Evolutionary conservation across 2,113 vertebrate species (phyloP).

Genomic region (Lamprologus callipterus): DNA sequence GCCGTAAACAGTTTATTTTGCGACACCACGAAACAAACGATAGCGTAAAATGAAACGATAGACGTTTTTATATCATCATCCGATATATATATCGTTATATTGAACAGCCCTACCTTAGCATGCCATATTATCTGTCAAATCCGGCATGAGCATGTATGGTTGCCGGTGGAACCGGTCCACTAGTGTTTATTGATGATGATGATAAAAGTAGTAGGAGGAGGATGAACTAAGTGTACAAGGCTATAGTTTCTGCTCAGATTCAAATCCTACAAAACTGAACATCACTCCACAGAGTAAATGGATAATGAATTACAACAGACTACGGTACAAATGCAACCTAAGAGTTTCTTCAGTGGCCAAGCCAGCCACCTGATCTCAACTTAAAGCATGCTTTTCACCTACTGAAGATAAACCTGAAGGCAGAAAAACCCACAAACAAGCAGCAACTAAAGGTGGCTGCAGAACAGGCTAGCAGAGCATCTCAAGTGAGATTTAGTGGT

Average conservation of each 20-base stretch:
- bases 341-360: neutral
- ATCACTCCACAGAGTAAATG: neutral
- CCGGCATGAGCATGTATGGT: neutral
- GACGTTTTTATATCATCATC: accelerated
- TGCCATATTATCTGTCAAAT: neutral
- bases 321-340: neutral
- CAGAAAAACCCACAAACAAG: neutral
- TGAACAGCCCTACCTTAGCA: neutral
- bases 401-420: neutral
- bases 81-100: neutral
- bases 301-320: neutral
- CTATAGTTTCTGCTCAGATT: neutral
- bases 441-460: neutral
- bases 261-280: neutral
- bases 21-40: accelerated
- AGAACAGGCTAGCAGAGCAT: neutral
- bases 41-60: neutral
- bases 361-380: neutral
- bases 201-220: neutral
- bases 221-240: neutral
- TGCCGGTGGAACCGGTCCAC: neutral
- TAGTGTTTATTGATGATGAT: neutral
- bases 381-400: neutral
- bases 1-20: neutral
- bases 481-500: neutral